These are phyloP conservation scores for Venustaconcha ellipsiformis DNA, from an alignment of 1,140 invertebrate genomes.

Conservation along the genomic window DNA sequence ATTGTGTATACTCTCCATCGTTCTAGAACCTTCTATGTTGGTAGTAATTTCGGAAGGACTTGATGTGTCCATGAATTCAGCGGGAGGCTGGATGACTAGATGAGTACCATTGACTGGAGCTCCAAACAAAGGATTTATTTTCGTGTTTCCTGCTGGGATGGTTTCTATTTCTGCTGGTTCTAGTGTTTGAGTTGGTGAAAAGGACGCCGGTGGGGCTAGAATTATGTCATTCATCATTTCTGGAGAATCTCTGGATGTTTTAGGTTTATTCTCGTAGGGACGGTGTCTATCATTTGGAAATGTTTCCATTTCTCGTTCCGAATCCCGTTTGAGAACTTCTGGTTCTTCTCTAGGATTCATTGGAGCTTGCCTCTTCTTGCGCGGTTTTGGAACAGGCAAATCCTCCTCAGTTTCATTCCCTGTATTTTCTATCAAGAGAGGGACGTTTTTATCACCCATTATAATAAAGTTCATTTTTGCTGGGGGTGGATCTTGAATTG, in stretches of 20 bases:
- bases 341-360: background rate
- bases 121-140: too few species aligned
- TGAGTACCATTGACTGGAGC: background rate
- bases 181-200: slow-evolving; percentile 11
- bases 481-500: background rate
- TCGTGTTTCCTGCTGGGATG: too few species aligned
- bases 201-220: slow-evolving; percentile 11
- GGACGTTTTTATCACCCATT: slow-evolving; percentile 29
- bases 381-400: slow-evolving; percentile 12
- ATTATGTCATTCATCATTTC: slow-evolving; percentile 23
- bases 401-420: background rate
- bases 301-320: slow-evolving; percentile 1
- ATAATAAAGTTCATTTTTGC: background rate
- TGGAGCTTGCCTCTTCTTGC: slow-evolving; percentile 19
- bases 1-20: background rate
- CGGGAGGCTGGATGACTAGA: background rate
- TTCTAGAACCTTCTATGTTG: background rate
- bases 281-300: slow-evolving; percentile 9
- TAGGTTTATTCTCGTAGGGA: slow-evolving; percentile 22
- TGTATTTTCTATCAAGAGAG: slow-evolving; percentile 10
- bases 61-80: background rate
- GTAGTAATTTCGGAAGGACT: background rate
- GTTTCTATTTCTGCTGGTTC: slow-evolving; percentile 10
- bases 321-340: background rate
- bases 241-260: slow-evolving; percentile 9